Conservation (phyloP, 92 coral and sea anemone species). For the Zoanthus sociatus region DNA sequence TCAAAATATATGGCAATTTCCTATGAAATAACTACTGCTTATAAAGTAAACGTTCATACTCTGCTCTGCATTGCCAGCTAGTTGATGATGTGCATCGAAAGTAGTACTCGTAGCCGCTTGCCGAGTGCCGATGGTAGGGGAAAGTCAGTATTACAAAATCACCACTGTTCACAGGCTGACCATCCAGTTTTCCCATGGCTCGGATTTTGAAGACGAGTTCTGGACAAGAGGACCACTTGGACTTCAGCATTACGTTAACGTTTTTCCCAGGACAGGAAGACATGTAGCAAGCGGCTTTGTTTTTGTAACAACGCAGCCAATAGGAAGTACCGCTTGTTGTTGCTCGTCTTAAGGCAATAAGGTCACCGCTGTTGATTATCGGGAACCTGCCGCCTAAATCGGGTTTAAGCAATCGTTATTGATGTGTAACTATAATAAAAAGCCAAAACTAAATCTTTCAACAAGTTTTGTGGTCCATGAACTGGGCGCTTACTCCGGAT, state of each 20-base stretch:
- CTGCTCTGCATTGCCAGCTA: not conserved
- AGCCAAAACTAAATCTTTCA: too few species aligned
- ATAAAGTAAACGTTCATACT: not conserved
- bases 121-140: constrained; percentile 13
- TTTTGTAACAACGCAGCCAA: constrained; percentile 59
- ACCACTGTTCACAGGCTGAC: constrained; percentile 81
- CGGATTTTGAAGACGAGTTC: constrained; percentile 49
- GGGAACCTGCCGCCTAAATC: constrained; percentile 42
- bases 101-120: constrained; percentile 11
- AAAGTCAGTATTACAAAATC: constrained; percentile 60
- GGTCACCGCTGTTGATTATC: constrained; percentile 76
- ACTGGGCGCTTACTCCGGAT: too few species aligned
- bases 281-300: constrained; percentile 33
- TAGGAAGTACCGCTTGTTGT: constrained; percentile 53
- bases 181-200: constrained; percentile 74
- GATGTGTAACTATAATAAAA: not conserved
- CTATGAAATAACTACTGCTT: too few species aligned
- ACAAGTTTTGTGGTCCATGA: too few species aligned
- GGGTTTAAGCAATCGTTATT: not conserved
- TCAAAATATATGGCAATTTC: too few species aligned
- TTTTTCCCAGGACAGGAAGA: constrained; percentile 60
- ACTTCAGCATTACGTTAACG: constrained; percentile 17
- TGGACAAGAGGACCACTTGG: constrained; percentile 71
- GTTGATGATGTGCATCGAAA: not conserved
- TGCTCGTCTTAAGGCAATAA: constrained; percentile 67